Percentiles rank a stretch among this genome's conserved stretches.
These are phyloP conservation scores for Orchestia grillus DNA, from an alignment of 1,140 invertebrate species.

Conservation along the genomic window DNA sequence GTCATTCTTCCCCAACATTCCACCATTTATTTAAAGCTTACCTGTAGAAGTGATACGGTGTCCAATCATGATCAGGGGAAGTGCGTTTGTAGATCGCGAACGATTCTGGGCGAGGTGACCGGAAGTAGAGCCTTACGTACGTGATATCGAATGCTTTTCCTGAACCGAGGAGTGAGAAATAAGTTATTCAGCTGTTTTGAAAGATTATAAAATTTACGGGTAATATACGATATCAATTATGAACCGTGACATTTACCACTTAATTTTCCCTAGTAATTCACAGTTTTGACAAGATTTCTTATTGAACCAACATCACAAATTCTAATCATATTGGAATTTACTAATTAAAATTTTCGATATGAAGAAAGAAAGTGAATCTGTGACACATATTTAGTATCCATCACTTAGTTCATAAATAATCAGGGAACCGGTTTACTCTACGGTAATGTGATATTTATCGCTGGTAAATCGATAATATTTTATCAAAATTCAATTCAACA, in stretches of 20 bases:
- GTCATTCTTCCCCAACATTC: not conserved
- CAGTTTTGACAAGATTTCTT: too few species aligned
- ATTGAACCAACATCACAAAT: too few species aligned
- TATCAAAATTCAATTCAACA: too few species aligned
- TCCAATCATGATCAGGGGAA: slow-evolving; percentile 85
- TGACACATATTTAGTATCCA: too few species aligned
- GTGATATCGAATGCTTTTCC: slow-evolving; percentile 98
- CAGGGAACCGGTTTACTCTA: too few species aligned
- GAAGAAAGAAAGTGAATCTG: too few species aligned
- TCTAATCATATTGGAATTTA: not conserved
- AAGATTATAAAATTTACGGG: not conserved
- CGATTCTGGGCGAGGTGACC: slow-evolving; percentile 95
- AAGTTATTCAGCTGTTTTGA: not conserved
- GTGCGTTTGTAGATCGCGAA: slow-evolving; percentile 95
- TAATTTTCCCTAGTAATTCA: too few species aligned
- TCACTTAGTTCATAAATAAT: too few species aligned
- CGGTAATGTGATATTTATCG: too few species aligned
- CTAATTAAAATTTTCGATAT: not conserved
- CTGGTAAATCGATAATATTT: too few species aligned
- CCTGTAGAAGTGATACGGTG: slow-evolving; percentile 97
- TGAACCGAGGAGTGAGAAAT: slow-evolving; percentile 71
- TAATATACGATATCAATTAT: too few species aligned
- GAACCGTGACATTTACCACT: too few species aligned
- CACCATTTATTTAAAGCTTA: slow-evolving; percentile 69
- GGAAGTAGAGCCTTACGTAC: slow-evolving; percentile 92